Evolutionary conservation across 2,888 invertebrate species (phyloP).

Genomic region (Zelleria hepariella): DNA sequence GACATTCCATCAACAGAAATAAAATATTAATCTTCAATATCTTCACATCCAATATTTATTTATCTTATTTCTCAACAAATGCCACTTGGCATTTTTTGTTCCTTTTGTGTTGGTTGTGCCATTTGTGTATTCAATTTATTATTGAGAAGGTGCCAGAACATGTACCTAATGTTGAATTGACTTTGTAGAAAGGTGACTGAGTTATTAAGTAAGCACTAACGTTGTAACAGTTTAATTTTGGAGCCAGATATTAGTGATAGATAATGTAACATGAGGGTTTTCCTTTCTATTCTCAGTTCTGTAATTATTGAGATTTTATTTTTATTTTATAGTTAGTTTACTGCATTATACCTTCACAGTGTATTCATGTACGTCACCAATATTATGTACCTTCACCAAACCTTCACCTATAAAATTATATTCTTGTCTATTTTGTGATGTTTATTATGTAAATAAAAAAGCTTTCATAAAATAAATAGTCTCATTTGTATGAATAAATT

Average conservation of each 20-base stretch:
- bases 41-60: neutral
- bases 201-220: neutral
- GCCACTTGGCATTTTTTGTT: neutral
- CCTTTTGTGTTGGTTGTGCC: neutral
- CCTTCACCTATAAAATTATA: neutral
- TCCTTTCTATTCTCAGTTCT: neutral
- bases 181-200: neutral
- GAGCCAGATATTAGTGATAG: neutral
- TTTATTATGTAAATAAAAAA: conserved; percentile 1
- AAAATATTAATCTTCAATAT: neutral
- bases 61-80: neutral
- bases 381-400: neutral
- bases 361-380: neutral
- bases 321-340: neutral
- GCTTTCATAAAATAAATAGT: neutral
- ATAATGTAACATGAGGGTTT: neutral
- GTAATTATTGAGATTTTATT: too few species aligned
- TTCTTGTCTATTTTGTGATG: neutral
- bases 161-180: neutral
- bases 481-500: too few species aligned
- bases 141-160: neutral
- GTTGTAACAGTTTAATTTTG: neutral
- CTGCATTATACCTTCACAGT: neutral
- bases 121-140: too few species aligned
- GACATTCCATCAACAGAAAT: neutral